Base-by-base conservation (phyloP, 1,140 invertebrate genomes). In the Rhagoletis zephyria region DNA sequence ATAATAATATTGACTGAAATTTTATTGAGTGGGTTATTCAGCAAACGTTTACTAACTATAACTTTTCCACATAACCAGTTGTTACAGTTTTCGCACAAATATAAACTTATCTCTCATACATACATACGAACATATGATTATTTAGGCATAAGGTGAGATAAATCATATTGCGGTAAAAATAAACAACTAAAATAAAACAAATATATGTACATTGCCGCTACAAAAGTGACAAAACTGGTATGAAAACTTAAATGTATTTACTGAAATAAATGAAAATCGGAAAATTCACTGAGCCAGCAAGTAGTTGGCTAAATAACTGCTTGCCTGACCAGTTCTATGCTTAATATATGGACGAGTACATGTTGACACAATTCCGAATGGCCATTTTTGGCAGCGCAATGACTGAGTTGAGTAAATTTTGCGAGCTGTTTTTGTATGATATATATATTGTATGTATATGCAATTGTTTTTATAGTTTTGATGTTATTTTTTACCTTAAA, bases 311-410 rank as follows among this genome's bases (percentile, higher is more conserved):
- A 40, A 30, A 30, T 30, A 30, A 67, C 64, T 67, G 64, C 7
- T 12, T 67, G 42, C 10, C 67, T 74, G 67, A 48, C 67, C 67
- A 74, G 67, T 74, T 74, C 16, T 40, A 45, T 45, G 67, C 67
- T 42, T 16, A 74, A 45, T 45, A 48, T 16, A 74, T 74, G 45
- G 40, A 74, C 67, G 67, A 74, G 67, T 74, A 48, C 42, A 74
- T 74, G 67, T n/a, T 74, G 67, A 74, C 67, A 74, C 67, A 74
- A 74, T 74, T 74, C 67, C 67, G 67, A 74, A 74, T 74, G 1
- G 42, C 67, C 67, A 74, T 74, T 48, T 74, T 74, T 48, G 67
- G 67, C 67, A 70, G 42, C 42, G 42, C 67, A 74, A 16, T n/a
- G 14, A 74, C 67, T 16, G 67, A 74, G 67, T 70, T 70, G 30